Percentiles rank a stretch among this genome's conserved stretches.
Evolutionary conservation across 1,140 invertebrate genomes (phyloP).

Genomic region (Hermetia illucens): DNA sequence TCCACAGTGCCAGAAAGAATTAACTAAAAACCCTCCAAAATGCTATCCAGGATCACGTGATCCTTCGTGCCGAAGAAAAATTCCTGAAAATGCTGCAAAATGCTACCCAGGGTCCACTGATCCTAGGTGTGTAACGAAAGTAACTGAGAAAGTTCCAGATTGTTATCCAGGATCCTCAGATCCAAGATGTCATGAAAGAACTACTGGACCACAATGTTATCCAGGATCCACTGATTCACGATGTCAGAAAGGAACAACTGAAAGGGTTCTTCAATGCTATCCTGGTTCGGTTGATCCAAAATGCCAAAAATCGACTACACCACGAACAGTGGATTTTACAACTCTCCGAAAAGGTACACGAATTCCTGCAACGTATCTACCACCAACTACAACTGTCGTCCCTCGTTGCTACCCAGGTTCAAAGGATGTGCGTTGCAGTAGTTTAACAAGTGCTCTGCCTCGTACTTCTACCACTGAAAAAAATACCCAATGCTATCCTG

Average conservation of each 20-base stretch:
- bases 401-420: conserved; percentile 20
- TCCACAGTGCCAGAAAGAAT: too few species aligned
- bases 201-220: too few species aligned
- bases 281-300: conserved; percentile 23
- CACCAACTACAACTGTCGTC: too few species aligned
- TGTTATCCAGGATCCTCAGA: conserved; percentile 22
- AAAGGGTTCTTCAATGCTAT: conserved; percentile 17
- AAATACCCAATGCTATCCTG: conserved; percentile 22
- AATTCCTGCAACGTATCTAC: conserved; percentile 22
- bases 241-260: too few species aligned
- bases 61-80: too few species aligned
- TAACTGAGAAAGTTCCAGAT: conserved; percentile 8
- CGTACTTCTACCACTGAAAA: too few species aligned
- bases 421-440: conserved; percentile 21
- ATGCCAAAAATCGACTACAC: conserved; percentile 16
- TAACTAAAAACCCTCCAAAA: too few species aligned
- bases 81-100: conserved; percentile 17
- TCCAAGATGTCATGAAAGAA: conserved; percentile 24
- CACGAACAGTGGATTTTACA: conserved; percentile 18
- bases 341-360: conserved; percentile 7
- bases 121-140: conserved; percentile 21
- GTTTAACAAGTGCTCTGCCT: too few species aligned
- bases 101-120: conserved; percentile 29
- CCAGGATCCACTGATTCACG: conserved; percentile 27
- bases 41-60: too few species aligned